Evolutionary conservation across 2,113 vertebrate genomes (phyloP).

Genomic region (Brevimyrus niger): DNA sequence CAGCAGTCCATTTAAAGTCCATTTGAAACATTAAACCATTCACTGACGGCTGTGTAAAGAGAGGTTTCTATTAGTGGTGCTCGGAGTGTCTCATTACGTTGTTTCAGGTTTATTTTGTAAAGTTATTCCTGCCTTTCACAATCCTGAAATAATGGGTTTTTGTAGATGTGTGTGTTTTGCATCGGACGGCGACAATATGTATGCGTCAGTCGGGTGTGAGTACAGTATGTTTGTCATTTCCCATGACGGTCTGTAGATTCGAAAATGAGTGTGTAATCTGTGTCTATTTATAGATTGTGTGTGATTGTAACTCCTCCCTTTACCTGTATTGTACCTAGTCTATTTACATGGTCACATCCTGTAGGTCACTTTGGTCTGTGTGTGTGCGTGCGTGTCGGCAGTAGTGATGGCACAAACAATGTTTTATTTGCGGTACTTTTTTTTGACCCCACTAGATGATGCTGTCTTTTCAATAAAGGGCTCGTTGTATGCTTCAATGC

Average conservation of each 20-base stretch:
- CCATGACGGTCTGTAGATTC: background rate
- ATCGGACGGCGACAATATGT: background rate
- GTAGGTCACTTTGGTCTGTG: background rate
- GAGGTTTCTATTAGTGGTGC: background rate
- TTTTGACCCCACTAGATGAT: background rate
- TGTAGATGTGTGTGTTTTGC: background rate
- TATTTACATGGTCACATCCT: background rate
- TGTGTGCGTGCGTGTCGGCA: constrained; percentile 19
- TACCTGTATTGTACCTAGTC: background rate
- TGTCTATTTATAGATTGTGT: constrained; percentile 16
- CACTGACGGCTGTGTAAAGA: background rate
- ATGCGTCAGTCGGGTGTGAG: background rate
- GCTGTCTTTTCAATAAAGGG: background rate
- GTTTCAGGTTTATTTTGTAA: background rate
- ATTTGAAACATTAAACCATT: background rate
- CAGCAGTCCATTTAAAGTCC: background rate
- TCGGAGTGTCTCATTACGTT: background rate
- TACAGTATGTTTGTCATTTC: background rate
- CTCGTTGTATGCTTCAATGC: background rate
- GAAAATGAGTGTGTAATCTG: constrained; percentile 16
- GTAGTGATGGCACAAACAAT: background rate
- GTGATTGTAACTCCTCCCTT: background rate
- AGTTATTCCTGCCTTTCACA: background rate
- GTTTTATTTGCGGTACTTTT: background rate
- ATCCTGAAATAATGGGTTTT: background rate